phyloP scores from a whole-genome alignment of 2,888 invertebrate genomes.

The Euproctis similis region DNA sequence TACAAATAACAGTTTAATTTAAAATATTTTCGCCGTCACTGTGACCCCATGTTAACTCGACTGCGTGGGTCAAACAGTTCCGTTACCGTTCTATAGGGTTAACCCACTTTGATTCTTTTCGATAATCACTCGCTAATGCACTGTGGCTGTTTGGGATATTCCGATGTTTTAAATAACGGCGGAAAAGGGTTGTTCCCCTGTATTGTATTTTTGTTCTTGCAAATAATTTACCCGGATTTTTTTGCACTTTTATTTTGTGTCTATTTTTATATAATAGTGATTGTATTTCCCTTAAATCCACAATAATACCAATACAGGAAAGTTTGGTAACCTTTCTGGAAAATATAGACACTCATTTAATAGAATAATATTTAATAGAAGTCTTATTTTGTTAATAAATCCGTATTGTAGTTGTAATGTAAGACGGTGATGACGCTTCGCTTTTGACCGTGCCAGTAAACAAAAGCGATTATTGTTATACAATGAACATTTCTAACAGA shows the following conservation, averaged over 20 bases:
- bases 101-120: slow-evolving; percentile 63
- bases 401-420: too few relatives aligned
- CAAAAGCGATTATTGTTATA: slow-evolving; percentile 18
- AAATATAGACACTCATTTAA: too few relatives aligned
- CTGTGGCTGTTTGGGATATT: slow-evolving; percentile 29
- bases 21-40: slow-evolving; percentile 24
- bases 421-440: slow-evolving; percentile 15
- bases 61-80: slow-evolving; percentile 33
- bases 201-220: slow-evolving; percentile 4
- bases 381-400: too few relatives aligned
- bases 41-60: slow-evolving; percentile 15
- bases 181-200: slow-evolving; percentile 26
- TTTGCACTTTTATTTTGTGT: too few relatives aligned
- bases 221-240: too few relatives aligned
- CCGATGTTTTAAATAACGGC: slow-evolving; percentile 26
- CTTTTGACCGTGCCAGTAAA: slow-evolving; percentile 22
- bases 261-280: too few relatives aligned
- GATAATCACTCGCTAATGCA: slow-evolving; percentile 66
- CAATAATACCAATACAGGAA: too few relatives aligned
- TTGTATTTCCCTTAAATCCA: too few relatives aligned
- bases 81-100: slow-evolving; percentile 41
- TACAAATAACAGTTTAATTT: too few relatives aligned
- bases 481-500: slow-evolving; percentile 25
- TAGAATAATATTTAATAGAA: too few relatives aligned
- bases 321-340: too few relatives aligned